Evolutionary conservation across 2,113 vertebrate species (phyloP), one percentile per base, ranked within the genome.

Genomic region (Arvicanthis niloticus): DNA sequence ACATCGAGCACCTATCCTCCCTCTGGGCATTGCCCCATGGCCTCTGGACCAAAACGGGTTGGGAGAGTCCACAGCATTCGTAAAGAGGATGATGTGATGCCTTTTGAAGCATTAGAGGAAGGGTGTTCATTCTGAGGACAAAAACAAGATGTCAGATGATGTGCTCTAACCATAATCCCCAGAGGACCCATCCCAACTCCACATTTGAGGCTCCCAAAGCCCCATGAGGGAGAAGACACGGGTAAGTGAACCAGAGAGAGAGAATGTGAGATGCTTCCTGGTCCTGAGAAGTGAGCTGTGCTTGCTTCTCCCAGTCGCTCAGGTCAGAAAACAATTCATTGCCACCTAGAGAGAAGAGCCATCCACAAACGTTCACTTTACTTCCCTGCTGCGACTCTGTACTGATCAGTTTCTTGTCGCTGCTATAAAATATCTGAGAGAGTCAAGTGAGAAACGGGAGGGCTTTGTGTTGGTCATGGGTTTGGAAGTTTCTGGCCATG

Each of bases 251-350:
- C 58, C 3, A 1, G 1, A 34, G 40, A 8, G 13, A 60, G 17
- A 42, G 73, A 40, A 17, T 0, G 1, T 1, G 1, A 9, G 9
- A 10, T 3, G 34, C 24, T 13, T 2, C 42, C 73, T 42, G 26
- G 16, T 40, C 68, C 16, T 40, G 42, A 5, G 1, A n/a, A 87
- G 24, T n/a, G 15, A 68, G 70, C 56, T 0, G 2, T 1, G 7
- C 26, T 9, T 29, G 1, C 58, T 65, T 42, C 53, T 60, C 65
- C 56, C 53, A 80, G 5, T 10, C 0, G 29, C 45, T 12, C 26
- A 7, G 2, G 53, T 31, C 67, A 67, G 67, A 77, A 77, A 68
- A 87, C 4, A 9, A 37, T 1, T 42, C 56, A 82, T 10, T 42
- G n/a, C 4, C 15, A 9, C 45, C 81, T 45, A 51, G 62, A 73